A percentile compares a stretch with the other conserved stretches of the same genome.
These are phyloP conservation scores for Cranoglanis bouderius DNA, from an alignment of 2,113 vertebrate species.

Conservation along the genomic window DNA sequence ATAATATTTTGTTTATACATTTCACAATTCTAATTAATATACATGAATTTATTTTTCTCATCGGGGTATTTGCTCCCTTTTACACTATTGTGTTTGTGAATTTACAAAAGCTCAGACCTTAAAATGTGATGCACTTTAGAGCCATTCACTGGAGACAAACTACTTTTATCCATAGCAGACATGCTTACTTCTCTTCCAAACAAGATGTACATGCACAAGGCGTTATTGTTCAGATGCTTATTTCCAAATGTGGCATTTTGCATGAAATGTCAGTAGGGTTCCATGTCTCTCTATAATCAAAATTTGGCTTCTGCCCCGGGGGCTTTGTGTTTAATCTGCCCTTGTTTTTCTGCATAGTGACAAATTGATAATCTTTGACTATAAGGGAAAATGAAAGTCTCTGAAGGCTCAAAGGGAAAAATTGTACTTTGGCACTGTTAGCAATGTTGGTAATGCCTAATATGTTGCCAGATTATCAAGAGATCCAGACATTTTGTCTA, in stretches of 20 bases:
- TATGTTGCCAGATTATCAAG: not conserved
- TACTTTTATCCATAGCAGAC: slow-evolving; percentile 5
- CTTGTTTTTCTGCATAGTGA: not conserved
- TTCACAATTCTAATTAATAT: not conserved
- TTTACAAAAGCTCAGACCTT: not conserved
- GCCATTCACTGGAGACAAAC: not conserved
- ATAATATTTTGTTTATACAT: not conserved
- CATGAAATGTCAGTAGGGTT: slow-evolving; percentile 4
- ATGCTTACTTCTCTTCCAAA: slow-evolving; percentile 4
- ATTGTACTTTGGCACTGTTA: not conserved
- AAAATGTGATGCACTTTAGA: slow-evolving; percentile 4
- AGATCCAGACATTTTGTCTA: not conserved
- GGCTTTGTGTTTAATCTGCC: not conserved
- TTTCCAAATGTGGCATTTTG: slow-evolving; percentile 12
- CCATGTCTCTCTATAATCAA: not conserved
- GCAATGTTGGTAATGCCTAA: slow-evolving; percentile 2
- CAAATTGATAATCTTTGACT: not conserved
- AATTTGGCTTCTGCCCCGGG: not conserved
- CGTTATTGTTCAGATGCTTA: slow-evolving; percentile 8
- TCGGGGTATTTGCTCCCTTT: not conserved
- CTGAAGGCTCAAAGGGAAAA: not conserved
- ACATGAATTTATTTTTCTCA: not conserved
- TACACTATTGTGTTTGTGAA: not conserved
- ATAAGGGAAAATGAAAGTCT: not conserved
- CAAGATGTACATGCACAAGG: slow-evolving; percentile 28